These are phyloP conservation scores for Aporrectodea caliginosa DNA, from an alignment of 1,140 invertebrate species.

Conservation along the genomic window DNA sequence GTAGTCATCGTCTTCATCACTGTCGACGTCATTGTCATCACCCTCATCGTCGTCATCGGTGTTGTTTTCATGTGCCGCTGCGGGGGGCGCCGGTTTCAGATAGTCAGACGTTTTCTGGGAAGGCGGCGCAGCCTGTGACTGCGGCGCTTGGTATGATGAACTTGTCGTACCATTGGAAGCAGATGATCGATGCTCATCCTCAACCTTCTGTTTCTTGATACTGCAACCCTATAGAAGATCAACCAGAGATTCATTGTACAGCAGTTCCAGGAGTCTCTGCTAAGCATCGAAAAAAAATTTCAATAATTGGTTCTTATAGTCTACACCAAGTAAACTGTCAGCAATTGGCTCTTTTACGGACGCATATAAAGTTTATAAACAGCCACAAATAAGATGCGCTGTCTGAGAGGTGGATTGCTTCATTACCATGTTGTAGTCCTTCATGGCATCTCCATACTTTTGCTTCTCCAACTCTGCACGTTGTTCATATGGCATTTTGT, in stretches of 20 bases:
- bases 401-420: too few species aligned
- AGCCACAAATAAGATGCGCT: too few species aligned
- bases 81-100: not conserved
- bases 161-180: not conserved
- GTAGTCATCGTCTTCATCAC: not conserved
- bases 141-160: not conserved
- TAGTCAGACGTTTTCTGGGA: not conserved
- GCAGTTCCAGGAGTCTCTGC: too few species aligned
- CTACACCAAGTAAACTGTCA: too few species aligned
- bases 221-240: not conserved
- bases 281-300: too few species aligned
- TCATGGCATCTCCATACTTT: conserved; percentile 44
- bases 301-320: too few species aligned
- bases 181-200: not conserved
- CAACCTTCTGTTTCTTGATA: not conserved
- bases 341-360: too few species aligned
- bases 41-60: not conserved
- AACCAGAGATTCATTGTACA: too few species aligned
- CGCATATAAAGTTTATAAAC: too few species aligned
- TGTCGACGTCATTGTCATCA: not conserved
- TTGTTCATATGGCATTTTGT: conserved; percentile 68
- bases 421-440: conserved; percentile 35
- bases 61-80: not conserved
- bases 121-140: not conserved
- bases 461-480: conserved; percentile 40